Evolutionary conservation across 2,797 vertebrate genomes (phyloP), one percentile per base, ranked within the genome.

Genomic region (Pipistrellus kuhlii): DNA sequence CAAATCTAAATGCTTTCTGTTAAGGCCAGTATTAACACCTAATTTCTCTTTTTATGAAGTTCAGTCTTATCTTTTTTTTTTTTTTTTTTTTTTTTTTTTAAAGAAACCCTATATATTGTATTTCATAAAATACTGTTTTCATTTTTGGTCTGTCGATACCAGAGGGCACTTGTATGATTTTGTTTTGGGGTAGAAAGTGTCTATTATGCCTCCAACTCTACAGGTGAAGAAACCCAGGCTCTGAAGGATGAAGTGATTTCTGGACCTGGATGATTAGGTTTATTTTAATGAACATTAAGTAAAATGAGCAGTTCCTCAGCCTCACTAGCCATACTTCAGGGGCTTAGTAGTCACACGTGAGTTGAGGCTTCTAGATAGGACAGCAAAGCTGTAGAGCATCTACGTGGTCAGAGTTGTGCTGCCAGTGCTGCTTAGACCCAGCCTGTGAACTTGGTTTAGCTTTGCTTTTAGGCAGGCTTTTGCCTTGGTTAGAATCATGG

Each of bases 381-480:
- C 25, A 6, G 46, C 0, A 0, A 20, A 38, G 66, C 23, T 11
- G 0, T 30, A 27, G 73, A 69, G 1, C 0, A 3, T 48, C 25
- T 48, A 11, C 51, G 0, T 44, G 0, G 2, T 27, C 73, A 2
- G 6, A 12, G 59, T 21, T 35, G 7, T 5, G 0, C 6, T 44
- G 41, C 5, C 53, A 2, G 27, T 5, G 13, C 23, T 87, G 66
- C 41, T 88, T 15, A 12, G 23, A n/a, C 18, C 20, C 18, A 71
- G 32, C 25, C n/a, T 23, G 14, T n/a, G 83, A 18, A 27, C 44
- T 69, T 38, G 27, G 30, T 17, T 53, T n/a, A 27, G 30, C 64
- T 72, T 46, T 78, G 82, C 32, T 38, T 15, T 41, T 66, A 15
- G 3, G 73, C 0, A 4, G 38, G 2, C 5, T 38, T 55, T 55